Evolutionary conservation across 2,797 vertebrate genomes (phyloP).

Genomic region (Hydrocynus forskahlii): DNA sequence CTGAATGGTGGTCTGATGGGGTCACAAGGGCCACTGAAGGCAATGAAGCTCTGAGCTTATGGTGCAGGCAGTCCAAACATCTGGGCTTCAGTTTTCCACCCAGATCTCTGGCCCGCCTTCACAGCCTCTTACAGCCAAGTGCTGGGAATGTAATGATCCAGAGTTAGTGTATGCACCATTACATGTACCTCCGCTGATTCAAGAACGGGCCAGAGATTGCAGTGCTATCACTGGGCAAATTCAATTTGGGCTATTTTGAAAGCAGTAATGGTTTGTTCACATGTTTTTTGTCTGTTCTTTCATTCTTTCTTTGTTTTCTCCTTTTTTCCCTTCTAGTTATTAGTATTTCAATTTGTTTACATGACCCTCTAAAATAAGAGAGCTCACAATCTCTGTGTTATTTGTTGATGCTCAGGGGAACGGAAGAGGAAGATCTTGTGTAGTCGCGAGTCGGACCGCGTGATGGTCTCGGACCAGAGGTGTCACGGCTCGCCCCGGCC

Average conservation of each 20-base stretch:
- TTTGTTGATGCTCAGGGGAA: slow-evolving; percentile 79
- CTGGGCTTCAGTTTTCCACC: slow-evolving; percentile 15
- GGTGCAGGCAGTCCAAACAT: slow-evolving; percentile 28
- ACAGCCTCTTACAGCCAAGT: slow-evolving; percentile 9
- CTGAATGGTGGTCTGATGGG: slow-evolving; percentile 12
- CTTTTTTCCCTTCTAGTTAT: not conserved
- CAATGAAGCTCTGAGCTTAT: slow-evolving; percentile 7
- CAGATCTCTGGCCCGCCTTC: slow-evolving; percentile 25
- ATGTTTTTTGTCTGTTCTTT: not conserved
- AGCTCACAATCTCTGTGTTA: not conserved
- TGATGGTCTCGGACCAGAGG: slow-evolving; percentile 95
- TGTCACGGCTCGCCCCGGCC: slow-evolving; percentile 87
- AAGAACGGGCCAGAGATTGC: not conserved
- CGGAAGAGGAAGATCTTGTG: slow-evolving; percentile 89
- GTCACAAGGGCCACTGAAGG: slow-evolving; percentile 27
- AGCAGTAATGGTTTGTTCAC: not conserved
- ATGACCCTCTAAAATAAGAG: not conserved
- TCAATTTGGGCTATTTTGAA: not conserved
- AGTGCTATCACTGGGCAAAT: not conserved
- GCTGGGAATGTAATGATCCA: slow-evolving; percentile 9
- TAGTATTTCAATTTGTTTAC: not conserved
- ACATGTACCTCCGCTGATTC: slow-evolving; percentile 10
- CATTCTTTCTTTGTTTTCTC: not conserved
- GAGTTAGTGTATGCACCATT: slow-evolving; percentile 21
- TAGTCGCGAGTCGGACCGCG: slow-evolving; percentile 90